Base-by-base conservation (phyloP, 1,140 invertebrate genomes). In the Littorina saxatilis region DNA sequence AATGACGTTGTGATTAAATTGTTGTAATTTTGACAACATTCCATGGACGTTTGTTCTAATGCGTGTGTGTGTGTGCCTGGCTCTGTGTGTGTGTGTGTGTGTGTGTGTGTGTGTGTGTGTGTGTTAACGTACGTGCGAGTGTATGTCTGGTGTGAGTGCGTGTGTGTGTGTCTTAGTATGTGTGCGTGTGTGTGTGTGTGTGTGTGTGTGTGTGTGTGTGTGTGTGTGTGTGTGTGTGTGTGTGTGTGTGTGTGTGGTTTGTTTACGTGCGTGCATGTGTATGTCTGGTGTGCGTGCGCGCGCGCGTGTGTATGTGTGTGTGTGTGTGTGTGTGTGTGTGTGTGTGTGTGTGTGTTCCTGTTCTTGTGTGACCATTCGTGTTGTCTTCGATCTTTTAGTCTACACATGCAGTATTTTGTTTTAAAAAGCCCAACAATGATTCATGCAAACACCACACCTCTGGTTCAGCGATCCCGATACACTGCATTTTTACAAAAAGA, bases 281-380 rank as follows among this genome's bases (percentile, higher is more conserved):
- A 9, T 9, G 5, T 47, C 43, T 47, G 43, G 61, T 32, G 61
- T 32, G 61, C 17, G 55, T 58, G 55, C n/a, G 55, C n/a, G 55
- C n/a, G 17, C n/a, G 55, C n/a, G 27, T 66, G 61, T 5, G 27
- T 35, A 32, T 35, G 27, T 35, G 61, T 66, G 27, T 66, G 61
- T 66, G 27, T 66, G 61, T 66, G 27, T 66, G 61, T 66, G 61
- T 66, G 61, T 66, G 27, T 66, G 61, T 66, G 61, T 66, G 61
- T 66, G 61, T 66, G 4, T 66, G 61, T 35, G 5, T 35, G 61
- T 66, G n/a, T 35, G 4, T 7, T 27, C 20, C 27, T 66, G 29
- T 66, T 27, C 35, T 0, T 66, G 29, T 66, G 61, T 66, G 61
- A 1, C 23, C 1, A 9, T 66, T 9, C 35, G 61, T 5, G 17